These are phyloP conservation scores for Rhineura floridana DNA, from an alignment of 2,113 vertebrate species.

Conservation along the genomic window DNA sequence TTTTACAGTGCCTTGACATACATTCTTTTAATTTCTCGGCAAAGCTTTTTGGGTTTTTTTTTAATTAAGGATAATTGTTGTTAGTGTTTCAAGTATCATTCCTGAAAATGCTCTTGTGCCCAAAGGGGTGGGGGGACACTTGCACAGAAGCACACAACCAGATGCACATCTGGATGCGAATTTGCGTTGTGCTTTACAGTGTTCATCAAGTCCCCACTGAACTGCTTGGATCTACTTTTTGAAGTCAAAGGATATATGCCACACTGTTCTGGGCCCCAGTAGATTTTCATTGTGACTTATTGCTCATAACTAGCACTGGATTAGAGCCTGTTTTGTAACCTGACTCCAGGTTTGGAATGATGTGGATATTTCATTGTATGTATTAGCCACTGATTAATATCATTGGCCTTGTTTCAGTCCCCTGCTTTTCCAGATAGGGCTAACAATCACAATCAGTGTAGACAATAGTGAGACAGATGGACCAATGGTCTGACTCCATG, in stretches of 20 bases:
- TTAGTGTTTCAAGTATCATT: not conserved
- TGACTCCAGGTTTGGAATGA: constrained; percentile 13
- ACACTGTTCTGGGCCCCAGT: not conserved
- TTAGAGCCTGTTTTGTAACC: not conserved
- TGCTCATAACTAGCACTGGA: no score
- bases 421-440: constrained; percentile 33
- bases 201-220: not conserved
- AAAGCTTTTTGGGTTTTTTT: no score
- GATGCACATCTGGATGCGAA: not conserved
- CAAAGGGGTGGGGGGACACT: not conserved
- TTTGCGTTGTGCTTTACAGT: not conserved
- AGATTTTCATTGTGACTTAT: no score
- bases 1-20: not conserved
- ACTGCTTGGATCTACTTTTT: no score
- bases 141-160: not conserved
- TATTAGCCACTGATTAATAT: constrained; percentile 21
- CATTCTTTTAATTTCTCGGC: not conserved
- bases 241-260: not conserved
- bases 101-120: constrained; percentile 5
- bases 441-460: no score
- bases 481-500: no score
- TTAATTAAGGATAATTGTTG: not conserved
- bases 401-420: not conserved
- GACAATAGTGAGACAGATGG: no score
- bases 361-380: constrained; percentile 28